phyloP scores from a whole-genome alignment of 2,888 invertebrate genomes.

The Eupithecia abbreviata region DNA sequence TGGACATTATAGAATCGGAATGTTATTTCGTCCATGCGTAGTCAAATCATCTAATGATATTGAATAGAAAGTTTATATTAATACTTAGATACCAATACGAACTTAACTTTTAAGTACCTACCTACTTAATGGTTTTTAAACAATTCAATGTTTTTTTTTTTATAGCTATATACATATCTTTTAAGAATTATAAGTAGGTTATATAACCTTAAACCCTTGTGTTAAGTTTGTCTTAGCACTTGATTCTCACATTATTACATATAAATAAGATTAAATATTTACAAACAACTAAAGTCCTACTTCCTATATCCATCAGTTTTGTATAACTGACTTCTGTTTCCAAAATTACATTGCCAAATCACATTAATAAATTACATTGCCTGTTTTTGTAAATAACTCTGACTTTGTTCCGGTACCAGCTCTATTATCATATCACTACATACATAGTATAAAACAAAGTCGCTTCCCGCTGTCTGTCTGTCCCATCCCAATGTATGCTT shows the following conservation, averaged over 20 bases:
- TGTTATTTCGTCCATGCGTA: too few relatives aligned
- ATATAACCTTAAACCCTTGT: too few relatives aligned
- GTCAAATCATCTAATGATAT: background rate
- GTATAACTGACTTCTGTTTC: background rate
- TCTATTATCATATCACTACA: background rate
- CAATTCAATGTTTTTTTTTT: too few relatives aligned
- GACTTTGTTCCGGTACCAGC: background rate
- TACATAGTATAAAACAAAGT: too few relatives aligned
- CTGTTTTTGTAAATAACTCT: background rate
- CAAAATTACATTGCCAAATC: background rate
- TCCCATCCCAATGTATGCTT: too few relatives aligned
- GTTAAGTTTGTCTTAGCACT: too few relatives aligned
- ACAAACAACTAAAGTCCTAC: background rate
- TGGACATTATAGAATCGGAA: too few relatives aligned
- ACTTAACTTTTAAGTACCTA: background rate
- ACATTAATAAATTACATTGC: background rate
- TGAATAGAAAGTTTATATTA: background rate
- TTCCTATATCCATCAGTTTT: background rate
- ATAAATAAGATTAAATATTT: background rate
- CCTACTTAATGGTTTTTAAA: background rate
- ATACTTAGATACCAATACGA: background rate
- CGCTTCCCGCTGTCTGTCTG: too few relatives aligned
- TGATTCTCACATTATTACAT: too few relatives aligned
- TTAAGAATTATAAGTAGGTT: too few relatives aligned
- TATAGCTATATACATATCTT: too few relatives aligned